Evolutionary conservation across 2,888 invertebrate species (phyloP).

Genomic region (Galerucella nymphaeae): DNA sequence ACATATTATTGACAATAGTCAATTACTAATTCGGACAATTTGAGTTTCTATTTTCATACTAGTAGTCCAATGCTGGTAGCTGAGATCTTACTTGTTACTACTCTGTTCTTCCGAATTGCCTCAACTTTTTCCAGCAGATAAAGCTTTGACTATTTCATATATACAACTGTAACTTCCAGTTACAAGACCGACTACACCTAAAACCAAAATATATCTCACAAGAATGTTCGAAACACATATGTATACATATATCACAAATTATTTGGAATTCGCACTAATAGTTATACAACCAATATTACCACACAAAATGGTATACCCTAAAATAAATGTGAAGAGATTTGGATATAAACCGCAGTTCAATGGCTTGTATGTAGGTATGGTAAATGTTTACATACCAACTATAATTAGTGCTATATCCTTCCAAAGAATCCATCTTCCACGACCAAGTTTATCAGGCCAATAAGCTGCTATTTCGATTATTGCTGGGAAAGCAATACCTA

Average conservation of each 20-base stretch:
- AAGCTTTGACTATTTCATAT: slow-evolving; percentile 64
- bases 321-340: no score
- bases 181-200: slow-evolving; percentile 65
- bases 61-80: neutral
- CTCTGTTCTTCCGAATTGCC: neutral
- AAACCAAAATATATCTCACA: neutral
- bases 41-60: neutral
- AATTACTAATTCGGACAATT: neutral
- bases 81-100: neutral
- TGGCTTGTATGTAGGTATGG: no score
- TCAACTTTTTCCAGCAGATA: slow-evolving; percentile 48
- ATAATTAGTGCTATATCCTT: slow-evolving; percentile 68
- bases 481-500: slow-evolving; percentile 81
- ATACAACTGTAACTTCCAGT: slow-evolving; percentile 71
- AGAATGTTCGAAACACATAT: no score
- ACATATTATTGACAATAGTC: neutral
- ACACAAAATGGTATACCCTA: no score
- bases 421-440: slow-evolving; percentile 62
- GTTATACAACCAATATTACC: no score
- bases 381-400: slow-evolving; percentile 59
- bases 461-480: slow-evolving; percentile 79
- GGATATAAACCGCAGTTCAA: no score
- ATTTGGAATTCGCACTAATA: no score
- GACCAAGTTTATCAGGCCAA: slow-evolving; percentile 72
- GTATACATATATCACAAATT: no score